Evolutionary conservation across 2,888 invertebrate species (phyloP).

Genomic region (Microdon myrmicae): DNA sequence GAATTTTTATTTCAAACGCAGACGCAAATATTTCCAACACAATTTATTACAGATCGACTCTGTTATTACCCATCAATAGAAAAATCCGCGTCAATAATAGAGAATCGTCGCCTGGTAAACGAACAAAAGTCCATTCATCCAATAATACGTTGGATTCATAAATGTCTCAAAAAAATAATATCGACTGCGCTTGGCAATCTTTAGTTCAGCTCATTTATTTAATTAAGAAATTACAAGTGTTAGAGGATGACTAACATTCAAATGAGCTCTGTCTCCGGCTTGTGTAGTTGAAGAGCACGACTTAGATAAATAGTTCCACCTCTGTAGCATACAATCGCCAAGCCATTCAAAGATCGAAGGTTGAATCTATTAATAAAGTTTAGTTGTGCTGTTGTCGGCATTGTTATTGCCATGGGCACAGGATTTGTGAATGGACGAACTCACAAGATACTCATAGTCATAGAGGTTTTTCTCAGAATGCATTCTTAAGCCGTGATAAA

Average conservation of each 20-base stretch:
- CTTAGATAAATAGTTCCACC: constrained; percentile 26
- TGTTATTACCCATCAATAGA: too few species aligned
- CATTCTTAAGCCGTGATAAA: constrained; percentile 48
- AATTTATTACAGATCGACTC: too few species aligned
- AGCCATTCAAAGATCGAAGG: constrained; percentile 45
- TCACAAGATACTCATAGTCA: constrained; percentile 47
- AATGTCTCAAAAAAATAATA: too few species aligned
- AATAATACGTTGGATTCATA: too few species aligned
- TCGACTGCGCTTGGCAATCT: too few species aligned
- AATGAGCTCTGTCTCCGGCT: constrained; percentile 34
- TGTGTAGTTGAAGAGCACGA: constrained; percentile 19
- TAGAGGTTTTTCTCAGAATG: constrained; percentile 45
- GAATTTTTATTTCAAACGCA: too few species aligned
- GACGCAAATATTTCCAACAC: too few species aligned
- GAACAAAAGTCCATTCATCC: too few species aligned
- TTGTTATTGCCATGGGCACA: constrained; percentile 12
- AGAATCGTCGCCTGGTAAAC: too few species aligned
- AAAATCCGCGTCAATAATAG: too few species aligned
- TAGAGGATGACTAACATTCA: constrained; percentile 45
- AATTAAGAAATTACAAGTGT: constrained; percentile 51
- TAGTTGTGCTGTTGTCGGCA: constrained; percentile 9
- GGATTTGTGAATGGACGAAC: constrained; percentile 52
- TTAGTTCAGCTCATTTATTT: constrained; percentile 31
- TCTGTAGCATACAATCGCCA: constrained; percentile 19
- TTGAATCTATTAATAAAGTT: constrained; percentile 51